Conservation (phyloP, 2,888 invertebrate genomes). For the Dryococelus australis region DNA sequence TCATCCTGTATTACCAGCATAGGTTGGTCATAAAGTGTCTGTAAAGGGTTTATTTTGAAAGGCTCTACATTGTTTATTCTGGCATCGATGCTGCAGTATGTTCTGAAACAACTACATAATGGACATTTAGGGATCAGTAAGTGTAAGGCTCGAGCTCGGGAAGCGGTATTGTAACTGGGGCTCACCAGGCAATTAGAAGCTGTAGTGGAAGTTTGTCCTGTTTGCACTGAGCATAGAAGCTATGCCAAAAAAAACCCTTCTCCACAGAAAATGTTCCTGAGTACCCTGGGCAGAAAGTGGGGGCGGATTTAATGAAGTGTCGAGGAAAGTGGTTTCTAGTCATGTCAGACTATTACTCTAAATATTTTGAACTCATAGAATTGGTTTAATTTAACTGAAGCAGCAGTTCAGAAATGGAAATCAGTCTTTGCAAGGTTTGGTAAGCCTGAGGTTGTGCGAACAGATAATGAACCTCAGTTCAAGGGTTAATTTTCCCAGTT, state of each 20-base stretch:
- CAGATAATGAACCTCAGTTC: too few relatives aligned
- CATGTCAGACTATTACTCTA: neutral
- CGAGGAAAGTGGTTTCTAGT: neutral
- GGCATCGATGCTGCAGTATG: too few relatives aligned
- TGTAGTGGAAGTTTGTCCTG: neutral
- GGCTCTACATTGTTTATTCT: too few relatives aligned
- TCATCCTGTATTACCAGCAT: neutral
- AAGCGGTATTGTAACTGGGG: neutral
- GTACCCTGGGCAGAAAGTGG: neutral
- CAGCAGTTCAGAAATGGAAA: too few relatives aligned
- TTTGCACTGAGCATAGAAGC: neutral
- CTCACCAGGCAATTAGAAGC: neutral
- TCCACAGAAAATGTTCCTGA: neutral
- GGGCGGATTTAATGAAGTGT: conserved; percentile 27
- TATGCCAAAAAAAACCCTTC: neutral
- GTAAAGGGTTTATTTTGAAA: neutral
- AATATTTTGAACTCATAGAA: conserved; percentile 40
- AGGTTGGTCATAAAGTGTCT: neutral
- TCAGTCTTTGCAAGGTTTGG: too few relatives aligned
- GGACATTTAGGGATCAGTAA: neutral
- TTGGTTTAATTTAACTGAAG: too few relatives aligned
- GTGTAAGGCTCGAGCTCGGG: neutral
- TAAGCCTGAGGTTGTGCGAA: too few relatives aligned
- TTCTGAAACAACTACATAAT: too few relatives aligned
- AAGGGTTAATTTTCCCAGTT: too few relatives aligned